Evolutionary conservation across 2,888 invertebrate genomes (phyloP).

Genomic region (Apamea crenata): DNA sequence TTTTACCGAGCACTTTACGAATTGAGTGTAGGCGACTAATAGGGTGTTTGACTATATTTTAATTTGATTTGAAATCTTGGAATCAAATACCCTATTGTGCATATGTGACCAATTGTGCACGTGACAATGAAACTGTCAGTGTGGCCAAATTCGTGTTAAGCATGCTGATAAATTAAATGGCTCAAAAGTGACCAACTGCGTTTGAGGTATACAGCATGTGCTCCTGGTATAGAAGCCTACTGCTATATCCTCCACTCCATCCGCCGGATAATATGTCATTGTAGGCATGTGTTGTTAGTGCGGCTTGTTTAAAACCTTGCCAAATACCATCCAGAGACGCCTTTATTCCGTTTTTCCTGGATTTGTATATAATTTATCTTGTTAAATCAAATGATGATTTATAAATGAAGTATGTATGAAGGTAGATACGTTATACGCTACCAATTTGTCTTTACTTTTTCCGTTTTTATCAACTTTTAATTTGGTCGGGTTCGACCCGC

Average conservation of each 20-base stretch:
- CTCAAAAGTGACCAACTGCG: constrained; percentile 44
- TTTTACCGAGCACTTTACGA: constrained; percentile 6
- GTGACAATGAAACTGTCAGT: constrained; percentile 28
- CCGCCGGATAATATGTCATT: constrained; percentile 38
- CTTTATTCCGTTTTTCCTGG: constrained; percentile 32
- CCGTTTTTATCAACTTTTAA: not conserved
- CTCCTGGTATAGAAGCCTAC: constrained; percentile 37
- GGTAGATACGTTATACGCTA: constrained; percentile 31
- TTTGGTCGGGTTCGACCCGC: not conserved
- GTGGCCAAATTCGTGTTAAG: constrained; percentile 40
- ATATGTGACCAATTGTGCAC: constrained; percentile 53
- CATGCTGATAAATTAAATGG: constrained; percentile 32
- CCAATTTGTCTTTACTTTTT: not conserved
- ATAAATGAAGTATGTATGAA: constrained; percentile 16
- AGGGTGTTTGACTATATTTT: constrained; percentile 3
- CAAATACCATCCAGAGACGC: constrained; percentile 32
- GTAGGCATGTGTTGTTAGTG: constrained; percentile 27
- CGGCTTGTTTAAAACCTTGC: constrained; percentile 44
- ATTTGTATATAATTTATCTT: constrained; percentile 45
- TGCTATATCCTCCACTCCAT: constrained; percentile 7
- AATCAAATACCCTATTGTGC: constrained; percentile 1
- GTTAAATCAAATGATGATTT: constrained; percentile 24
- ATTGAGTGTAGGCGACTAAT: not conserved
- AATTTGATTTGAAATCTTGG: not conserved
- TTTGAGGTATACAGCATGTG: constrained; percentile 35